phyloP scores from a whole-genome alignment of 2,797 vertebrate species.

The Yasuhikotakia modesta region DNA sequence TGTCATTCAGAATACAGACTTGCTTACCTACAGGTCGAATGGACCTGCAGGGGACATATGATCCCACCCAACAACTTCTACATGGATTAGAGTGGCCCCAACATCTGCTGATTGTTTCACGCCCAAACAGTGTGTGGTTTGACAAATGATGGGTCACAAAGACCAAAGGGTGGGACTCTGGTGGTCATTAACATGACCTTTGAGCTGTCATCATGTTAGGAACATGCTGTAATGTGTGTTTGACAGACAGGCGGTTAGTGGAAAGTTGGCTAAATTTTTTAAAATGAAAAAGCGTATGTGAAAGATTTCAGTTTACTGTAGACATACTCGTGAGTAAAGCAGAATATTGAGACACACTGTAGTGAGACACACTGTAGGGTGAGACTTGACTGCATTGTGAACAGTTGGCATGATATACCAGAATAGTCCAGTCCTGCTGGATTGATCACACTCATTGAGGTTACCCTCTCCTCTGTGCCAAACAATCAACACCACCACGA shows the following conservation, averaged over 20 bases:
- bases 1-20: slow-evolving; percentile 43
- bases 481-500: slow-evolving; percentile 30
- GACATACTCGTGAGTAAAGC: background rate
- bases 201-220: slow-evolving; percentile 51
- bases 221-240: slow-evolving; percentile 37
- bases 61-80: slow-evolving; percentile 9
- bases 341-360: too few relatives aligned
- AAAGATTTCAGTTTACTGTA: background rate
- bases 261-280: background rate
- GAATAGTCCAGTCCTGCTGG: slow-evolving; percentile 1
- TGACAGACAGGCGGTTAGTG: slow-evolving; percentile 21
- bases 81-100: slow-evolving; percentile 29
- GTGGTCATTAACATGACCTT: slow-evolving; percentile 51
- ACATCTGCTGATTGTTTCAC: slow-evolving; percentile 49
- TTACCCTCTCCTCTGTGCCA: slow-evolving; percentile 16
- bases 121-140: slow-evolving; percentile 56
- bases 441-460: slow-evolving; percentile 27
- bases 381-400: too few relatives aligned
- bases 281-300: background rate
- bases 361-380: background rate
- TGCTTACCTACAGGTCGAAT: slow-evolving; percentile 54
- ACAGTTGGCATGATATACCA: too few relatives aligned
- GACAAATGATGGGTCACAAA: slow-evolving; percentile 59
- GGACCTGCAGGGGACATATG: slow-evolving; percentile 10
- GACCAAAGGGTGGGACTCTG: slow-evolving; percentile 49